Evolutionary conservation across 2,888 invertebrate species (phyloP).

Genomic region (Arge pagana): DNA sequence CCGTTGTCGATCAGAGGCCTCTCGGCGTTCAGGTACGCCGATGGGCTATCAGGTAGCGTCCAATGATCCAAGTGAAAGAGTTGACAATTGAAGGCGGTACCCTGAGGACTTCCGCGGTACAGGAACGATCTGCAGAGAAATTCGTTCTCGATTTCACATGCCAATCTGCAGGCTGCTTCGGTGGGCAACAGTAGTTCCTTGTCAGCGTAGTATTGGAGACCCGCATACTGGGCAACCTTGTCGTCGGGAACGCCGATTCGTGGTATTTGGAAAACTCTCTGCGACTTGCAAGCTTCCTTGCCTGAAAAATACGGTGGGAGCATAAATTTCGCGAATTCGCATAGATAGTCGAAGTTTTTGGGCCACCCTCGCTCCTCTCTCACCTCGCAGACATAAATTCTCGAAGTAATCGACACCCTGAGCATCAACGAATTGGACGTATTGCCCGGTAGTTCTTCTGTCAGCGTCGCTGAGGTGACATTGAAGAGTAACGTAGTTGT

Average conservation of each 20-base stretch:
- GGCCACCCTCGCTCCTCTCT: too few relatives aligned
- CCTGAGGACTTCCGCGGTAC: conserved; percentile 69
- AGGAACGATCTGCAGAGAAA: conserved; percentile 87
- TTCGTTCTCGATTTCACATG: conserved; percentile 91
- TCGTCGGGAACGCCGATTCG: conserved; percentile 89
- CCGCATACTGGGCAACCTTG: conserved; percentile 90
- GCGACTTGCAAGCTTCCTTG: conserved; percentile 85
- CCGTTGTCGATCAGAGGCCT: conserved; percentile 90
- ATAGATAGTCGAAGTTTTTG: too few relatives aligned
- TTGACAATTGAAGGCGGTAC: conserved; percentile 86
- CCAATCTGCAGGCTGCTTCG: conserved; percentile 85
- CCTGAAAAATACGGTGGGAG: too few relatives aligned
- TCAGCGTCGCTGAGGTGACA: conserved; percentile 91
- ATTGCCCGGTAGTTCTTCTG: conserved; percentile 83
- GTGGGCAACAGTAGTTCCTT: conserved; percentile 90
- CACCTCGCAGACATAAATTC: conserved; percentile 86
- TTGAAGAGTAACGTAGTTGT: conserved; percentile 90
- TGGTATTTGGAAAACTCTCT: conserved; percentile 78
- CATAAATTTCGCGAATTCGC: too few relatives aligned
- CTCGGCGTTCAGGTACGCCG: conserved; percentile 87
- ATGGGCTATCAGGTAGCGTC: conserved; percentile 89
- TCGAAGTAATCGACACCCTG: conserved; percentile 85
- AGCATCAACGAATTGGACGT: conserved; percentile 88
- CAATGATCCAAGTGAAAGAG: conserved; percentile 91
- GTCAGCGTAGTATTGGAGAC: conserved; percentile 90